Evolutionary conservation across 2,797 vertebrate species (phyloP).

Genomic region (Lepilemur septentrionalis): DNA sequence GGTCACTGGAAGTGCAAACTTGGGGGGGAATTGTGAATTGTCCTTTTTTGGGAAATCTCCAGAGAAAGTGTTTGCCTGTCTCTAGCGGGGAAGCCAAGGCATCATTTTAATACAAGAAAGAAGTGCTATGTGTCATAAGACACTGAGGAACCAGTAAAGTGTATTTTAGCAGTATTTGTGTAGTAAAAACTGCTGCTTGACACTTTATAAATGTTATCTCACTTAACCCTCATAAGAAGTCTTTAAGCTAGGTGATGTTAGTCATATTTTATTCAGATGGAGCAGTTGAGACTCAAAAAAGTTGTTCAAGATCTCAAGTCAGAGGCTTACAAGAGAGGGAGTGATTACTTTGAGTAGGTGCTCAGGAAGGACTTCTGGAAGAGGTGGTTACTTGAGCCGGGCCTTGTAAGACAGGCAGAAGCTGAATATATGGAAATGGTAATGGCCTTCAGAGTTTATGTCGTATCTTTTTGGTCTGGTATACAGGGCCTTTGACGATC

Average conservation of each 20-base stretch:
- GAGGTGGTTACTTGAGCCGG: background rate
- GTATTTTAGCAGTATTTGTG: background rate
- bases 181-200: slow-evolving; percentile 21
- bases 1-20: background rate
- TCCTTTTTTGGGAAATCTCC: background rate
- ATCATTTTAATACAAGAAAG: slow-evolving; percentile 20
- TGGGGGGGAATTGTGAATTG: slow-evolving; percentile 38
- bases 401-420: background rate
- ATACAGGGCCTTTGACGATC: background rate
- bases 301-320: background rate
- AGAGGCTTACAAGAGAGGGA: background rate
- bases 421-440: background rate
- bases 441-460: background rate
- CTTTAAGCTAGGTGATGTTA: background rate
- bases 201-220: background rate
- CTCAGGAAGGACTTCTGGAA: background rate
- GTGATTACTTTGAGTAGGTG: background rate
- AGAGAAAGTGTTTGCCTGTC: slow-evolving; percentile 20
- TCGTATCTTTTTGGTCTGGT: background rate
- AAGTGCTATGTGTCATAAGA: background rate
- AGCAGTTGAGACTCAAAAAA: slow-evolving; percentile 24
- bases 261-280: background rate
- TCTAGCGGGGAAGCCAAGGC: background rate
- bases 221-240: background rate
- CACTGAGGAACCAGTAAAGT: background rate